These are phyloP conservation scores for Catagonus wagneri DNA, from an alignment of 2,113 vertebrate species.

Conservation along the genomic window DNA sequence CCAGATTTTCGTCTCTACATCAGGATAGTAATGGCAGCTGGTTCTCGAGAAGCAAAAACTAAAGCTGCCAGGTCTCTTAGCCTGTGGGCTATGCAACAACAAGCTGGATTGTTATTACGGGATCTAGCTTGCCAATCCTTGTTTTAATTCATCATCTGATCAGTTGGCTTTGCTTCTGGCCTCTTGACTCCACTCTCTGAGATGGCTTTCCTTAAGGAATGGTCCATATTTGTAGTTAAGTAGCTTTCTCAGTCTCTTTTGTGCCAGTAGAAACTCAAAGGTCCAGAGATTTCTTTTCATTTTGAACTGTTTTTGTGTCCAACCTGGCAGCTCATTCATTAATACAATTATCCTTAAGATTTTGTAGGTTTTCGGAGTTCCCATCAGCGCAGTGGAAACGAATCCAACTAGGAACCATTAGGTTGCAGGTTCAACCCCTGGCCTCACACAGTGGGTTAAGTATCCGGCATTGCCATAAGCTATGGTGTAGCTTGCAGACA, in stretches of 20 bases:
- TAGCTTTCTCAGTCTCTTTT: background rate
- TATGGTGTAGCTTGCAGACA: no score
- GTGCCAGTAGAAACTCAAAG: background rate
- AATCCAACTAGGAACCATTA: no score
- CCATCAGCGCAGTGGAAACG: no score
- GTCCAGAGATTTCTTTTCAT: background rate
- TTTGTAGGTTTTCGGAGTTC: background rate
- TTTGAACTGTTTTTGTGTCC: constrained; percentile 2
- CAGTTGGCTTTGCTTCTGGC: background rate
- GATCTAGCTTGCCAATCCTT: background rate
- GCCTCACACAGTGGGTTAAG: no score
- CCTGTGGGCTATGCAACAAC: background rate
- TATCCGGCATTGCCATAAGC: no score
- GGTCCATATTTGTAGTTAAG: background rate
- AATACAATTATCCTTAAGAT: constrained; percentile 39
- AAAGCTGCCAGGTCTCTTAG: background rate
- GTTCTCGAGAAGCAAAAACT: background rate
- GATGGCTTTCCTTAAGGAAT: background rate
- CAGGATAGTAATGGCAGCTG: background rate
- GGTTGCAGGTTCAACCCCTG: no score
- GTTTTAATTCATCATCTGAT: background rate
- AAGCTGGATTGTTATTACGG: background rate
- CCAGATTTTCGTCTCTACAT: background rate
- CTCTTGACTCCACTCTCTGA: background rate
- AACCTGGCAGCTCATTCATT: background rate